Evolutionary conservation across 35 echinoderm and acorn worm species (phyloP), one percentile per base, ranked within the genome.

Genomic region (Hemicentrotus pulcherrimus): DNA sequence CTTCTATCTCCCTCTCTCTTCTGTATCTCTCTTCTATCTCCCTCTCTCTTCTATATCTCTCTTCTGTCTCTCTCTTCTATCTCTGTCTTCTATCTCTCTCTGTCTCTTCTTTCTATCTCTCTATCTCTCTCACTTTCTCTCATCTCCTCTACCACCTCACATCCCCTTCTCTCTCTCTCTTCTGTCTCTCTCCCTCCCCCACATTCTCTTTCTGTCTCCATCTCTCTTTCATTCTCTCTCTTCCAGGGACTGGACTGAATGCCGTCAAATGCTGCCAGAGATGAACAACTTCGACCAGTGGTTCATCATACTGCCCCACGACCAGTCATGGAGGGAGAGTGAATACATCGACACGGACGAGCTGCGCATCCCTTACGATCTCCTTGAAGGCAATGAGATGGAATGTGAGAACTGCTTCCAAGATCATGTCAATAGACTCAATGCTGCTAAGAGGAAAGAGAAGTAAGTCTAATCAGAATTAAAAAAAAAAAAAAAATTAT

Each of bases 361-460:
- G 30, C 12, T 31, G 19, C 94, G 31, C 86, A 99, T 99, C 48
- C 97, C 98, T 4, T 96, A 94, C 50, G 96, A 97, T 86, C 60
- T 99, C 46, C 96, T 99, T 6, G 95, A 95, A 31, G 61, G 94
- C 9, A 94, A 97, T 47, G 96, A 96, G 8, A 19, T 31, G 32
- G 90, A 96, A 46, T 96, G 95, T 47, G 96, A 99, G 92, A 97
- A 92, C 9, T 91, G 88, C 91, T 99, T 99, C 94, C 46, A 89
- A 46, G 65, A 94, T 22, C 98, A 99, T 59, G 96, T 97, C 32
- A 96, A 97, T 16, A 94, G 94, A 31, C 95, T 99, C 32, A 94
- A 97, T 87, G 98, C 97, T 31, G 94, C 94, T 0, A 96, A 95
- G 95, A 97, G 95, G 94, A 99, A 97, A 95, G 97, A 96, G 47